Evolutionary conservation across 2,797 vertebrate species (phyloP).

Genomic region (Threskiornis aethiopicus): DNA sequence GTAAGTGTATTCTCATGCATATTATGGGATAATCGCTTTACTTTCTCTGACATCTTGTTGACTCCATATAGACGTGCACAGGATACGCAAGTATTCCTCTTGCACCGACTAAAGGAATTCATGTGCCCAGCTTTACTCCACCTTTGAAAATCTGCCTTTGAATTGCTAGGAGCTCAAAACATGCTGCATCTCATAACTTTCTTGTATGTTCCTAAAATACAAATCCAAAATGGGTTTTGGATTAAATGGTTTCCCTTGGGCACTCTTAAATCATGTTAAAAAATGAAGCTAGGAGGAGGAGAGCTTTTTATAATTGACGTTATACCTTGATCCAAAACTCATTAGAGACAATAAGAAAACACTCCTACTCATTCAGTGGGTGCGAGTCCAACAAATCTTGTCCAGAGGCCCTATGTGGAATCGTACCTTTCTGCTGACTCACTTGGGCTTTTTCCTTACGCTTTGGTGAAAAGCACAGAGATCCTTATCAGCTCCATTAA

Average conservation of each 20-base stretch:
- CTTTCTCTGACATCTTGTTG: not conserved
- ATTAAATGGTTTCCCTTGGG: not conserved
- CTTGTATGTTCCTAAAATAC: constrained; percentile 27
- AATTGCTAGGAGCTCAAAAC: not conserved
- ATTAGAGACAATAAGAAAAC: constrained; percentile 4
- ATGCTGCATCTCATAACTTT: not conserved
- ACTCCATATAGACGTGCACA: not conserved
- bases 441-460: not conserved
- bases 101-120: not conserved
- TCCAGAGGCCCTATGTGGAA: not conserved
- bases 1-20: not conserved
- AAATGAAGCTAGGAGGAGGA: not conserved
- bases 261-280: not conserved
- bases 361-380: not conserved
- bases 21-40: not conserved
- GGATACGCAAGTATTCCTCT: not conserved
- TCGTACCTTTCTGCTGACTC: constrained; percentile 22
- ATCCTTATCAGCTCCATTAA: not conserved
- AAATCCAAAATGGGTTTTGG: not conserved
- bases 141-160: not conserved
- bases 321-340: constrained; percentile 33
- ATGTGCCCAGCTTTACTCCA: not conserved
- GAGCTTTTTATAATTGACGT: rapidly evolving
- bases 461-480: not conserved
- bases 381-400: not conserved